Conservation (phyloP, 2,113 vertebrate species). For the Prochilodus magdalenae region DNA sequence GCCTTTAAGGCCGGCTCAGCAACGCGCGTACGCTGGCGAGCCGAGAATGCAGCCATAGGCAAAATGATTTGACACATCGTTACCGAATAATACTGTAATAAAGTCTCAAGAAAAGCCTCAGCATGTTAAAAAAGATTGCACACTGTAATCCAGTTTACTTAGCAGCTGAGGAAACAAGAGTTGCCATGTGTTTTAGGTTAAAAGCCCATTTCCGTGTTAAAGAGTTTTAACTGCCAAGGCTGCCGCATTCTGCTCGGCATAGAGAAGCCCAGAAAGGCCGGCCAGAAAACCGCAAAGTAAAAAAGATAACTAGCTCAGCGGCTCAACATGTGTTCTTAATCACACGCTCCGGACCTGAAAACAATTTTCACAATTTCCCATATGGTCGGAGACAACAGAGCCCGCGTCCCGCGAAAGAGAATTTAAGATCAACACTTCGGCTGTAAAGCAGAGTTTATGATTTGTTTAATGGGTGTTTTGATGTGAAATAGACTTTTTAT, state of each 20-base stretch:
- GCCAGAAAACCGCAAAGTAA: conserved; percentile 75
- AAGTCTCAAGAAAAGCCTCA: conserved; percentile 17
- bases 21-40: background rate
- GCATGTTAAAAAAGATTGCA: conserved; percentile 53
- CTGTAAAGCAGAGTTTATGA: conserved; percentile 79
- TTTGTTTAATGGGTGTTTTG: conserved; percentile 79
- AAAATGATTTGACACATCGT: conserved; percentile 14
- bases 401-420: conserved; percentile 76
- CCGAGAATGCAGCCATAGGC: background rate
- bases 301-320: conserved; percentile 73
- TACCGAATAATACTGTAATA: background rate
- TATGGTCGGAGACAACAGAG: conserved; percentile 83
- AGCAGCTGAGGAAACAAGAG: conserved; percentile 90
- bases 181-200: conserved; percentile 87
- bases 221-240: conserved; percentile 81
- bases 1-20: background rate
- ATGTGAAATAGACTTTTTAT: conserved; percentile 83
- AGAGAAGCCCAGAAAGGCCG: conserved; percentile 64
- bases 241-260: conserved; percentile 71
- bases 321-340: conserved; percentile 90
- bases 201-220: conserved; percentile 82
- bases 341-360: conserved; percentile 84
- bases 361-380: conserved; percentile 89
- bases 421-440: conserved; percentile 73
- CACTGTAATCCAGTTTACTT: conserved; percentile 78